A percentile compares a stretch with the other conserved stretches of the same genome.
phyloP scores from a whole-genome alignment of 2,797 vertebrate genomes.

The Chiropotes sagulatus region DNA sequence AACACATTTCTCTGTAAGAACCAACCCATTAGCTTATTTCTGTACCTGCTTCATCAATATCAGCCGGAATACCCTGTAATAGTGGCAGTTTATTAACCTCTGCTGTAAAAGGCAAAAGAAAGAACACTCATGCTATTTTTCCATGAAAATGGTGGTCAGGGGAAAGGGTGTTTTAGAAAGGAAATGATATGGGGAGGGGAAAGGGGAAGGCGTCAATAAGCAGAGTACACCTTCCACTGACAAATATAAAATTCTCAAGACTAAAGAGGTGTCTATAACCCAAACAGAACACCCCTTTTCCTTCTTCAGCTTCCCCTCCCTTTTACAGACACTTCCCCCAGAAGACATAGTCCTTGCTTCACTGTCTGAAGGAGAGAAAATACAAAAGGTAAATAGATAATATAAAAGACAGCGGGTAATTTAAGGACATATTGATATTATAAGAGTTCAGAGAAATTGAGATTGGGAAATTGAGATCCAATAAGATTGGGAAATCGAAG shows the following conservation, averaged over 20 bases:
- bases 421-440: neutral
- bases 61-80: conserved; percentile 1
- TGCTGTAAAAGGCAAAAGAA: conserved; percentile 12
- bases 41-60: conserved; percentile 47
- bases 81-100: conserved; percentile 57
- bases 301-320: neutral
- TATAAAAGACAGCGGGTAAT: neutral
- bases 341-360: neutral
- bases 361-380: neutral
- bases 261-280: neutral
- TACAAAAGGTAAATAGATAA: neutral
- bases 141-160: conserved; percentile 18
- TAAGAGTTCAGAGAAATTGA: neutral
- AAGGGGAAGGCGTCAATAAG: neutral
- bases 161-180: neutral
- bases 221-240: neutral
- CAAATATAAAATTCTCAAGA: neutral
- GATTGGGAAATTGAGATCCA: neutral
- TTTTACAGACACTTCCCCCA: neutral
- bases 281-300: neutral
- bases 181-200: neutral
- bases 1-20: conserved; percentile 20
- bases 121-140: conserved; percentile 24
- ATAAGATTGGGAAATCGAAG: neutral
- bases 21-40: conserved; percentile 61